Percentiles rank a stretch among this genome's conserved stretches.
phyloP scores from a whole-genome alignment of 2,888 invertebrate species.

The Blomia tropicalis region DNA sequence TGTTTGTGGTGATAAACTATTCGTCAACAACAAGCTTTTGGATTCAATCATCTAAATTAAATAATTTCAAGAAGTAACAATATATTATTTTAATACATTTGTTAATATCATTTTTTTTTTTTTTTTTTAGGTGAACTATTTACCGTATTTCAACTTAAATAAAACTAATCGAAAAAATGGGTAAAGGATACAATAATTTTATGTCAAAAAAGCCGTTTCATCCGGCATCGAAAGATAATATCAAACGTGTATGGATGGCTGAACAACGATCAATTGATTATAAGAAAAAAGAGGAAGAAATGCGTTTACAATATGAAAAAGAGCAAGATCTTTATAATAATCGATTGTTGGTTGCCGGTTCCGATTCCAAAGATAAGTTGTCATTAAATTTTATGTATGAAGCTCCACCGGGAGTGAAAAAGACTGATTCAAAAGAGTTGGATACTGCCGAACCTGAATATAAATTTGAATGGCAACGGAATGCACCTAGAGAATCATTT shows the following conservation, averaged over 20 bases:
- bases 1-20: no score
- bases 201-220: conserved; percentile 99
- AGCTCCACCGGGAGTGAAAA: conserved; percentile 89
- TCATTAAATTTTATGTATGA: conserved; percentile 99
- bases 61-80: no score
- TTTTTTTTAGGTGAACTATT: no score
- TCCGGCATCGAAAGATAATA: conserved; percentile 91
- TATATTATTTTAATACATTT: no score
- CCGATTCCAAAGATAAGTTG: conserved; percentile 93
- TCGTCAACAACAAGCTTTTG: no score
- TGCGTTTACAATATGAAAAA: conserved; percentile 89
- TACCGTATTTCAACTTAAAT: no score
- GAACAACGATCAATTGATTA: conserved; percentile 93
- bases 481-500: conserved; percentile 73
- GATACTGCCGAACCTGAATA: conserved; percentile 80
- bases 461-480: conserved; percentile 99
- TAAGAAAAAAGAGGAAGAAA: conserved; percentile 91
- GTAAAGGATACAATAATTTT: conserved; percentile 99
- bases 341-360: conserved; percentile 74
- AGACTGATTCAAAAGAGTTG: conserved; percentile 41
- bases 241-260: conserved; percentile 98
- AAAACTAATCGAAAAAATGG: no score
- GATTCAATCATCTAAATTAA: no score
- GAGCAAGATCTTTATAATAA: conserved; percentile 97
- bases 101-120: no score